Conservation (phyloP, 1,140 invertebrate genomes). For the Magallana gigas region DNA sequence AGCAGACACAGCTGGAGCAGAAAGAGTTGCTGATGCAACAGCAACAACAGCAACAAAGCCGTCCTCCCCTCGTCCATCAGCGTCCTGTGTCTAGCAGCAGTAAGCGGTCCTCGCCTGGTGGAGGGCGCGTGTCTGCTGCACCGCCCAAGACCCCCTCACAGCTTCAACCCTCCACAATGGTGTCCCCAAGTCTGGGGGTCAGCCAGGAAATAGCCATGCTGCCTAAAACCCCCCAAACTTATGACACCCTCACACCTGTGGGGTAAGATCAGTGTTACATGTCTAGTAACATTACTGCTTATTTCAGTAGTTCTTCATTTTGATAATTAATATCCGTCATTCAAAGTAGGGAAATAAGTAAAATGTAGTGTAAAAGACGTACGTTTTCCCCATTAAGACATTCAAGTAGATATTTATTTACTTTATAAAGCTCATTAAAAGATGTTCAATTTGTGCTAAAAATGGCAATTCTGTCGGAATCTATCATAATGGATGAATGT, state of each 20-base stretch:
- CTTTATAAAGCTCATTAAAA: too few relatives aligned
- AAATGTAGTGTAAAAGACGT: too few relatives aligned
- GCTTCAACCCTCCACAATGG: slow-evolving; percentile 2
- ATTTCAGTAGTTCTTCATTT: not conserved
- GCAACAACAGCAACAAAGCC: slow-evolving; percentile 53
- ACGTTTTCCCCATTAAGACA: too few relatives aligned
- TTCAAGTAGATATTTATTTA: too few relatives aligned
- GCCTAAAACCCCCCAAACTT: slow-evolving; percentile 36
- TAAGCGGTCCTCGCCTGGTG: slow-evolving; percentile 35
- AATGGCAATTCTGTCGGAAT: too few relatives aligned
- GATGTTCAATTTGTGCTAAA: too few relatives aligned
- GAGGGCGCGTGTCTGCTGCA: slow-evolving; percentile 43
- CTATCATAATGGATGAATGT: too few relatives aligned
- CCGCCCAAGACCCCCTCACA: slow-evolving; percentile 40
- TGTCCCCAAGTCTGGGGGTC: slow-evolving; percentile 22
- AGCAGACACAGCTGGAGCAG: slow-evolving; percentile 56
- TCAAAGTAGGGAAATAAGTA: too few relatives aligned
- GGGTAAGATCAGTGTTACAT: not conserved
- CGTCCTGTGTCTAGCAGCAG: slow-evolving; percentile 52
- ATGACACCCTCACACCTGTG: slow-evolving; percentile 16
- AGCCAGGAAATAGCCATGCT: slow-evolving; percentile 4
- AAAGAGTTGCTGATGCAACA: slow-evolving; percentile 52
- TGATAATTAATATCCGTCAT: not conserved
- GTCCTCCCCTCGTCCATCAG: slow-evolving; percentile 45
- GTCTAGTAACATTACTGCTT: too few relatives aligned